Evolutionary conservation across 2,888 invertebrate species (phyloP), one percentile per base, ranked within the genome.

Genomic region (Pseudolycoriella hygida): DNA sequence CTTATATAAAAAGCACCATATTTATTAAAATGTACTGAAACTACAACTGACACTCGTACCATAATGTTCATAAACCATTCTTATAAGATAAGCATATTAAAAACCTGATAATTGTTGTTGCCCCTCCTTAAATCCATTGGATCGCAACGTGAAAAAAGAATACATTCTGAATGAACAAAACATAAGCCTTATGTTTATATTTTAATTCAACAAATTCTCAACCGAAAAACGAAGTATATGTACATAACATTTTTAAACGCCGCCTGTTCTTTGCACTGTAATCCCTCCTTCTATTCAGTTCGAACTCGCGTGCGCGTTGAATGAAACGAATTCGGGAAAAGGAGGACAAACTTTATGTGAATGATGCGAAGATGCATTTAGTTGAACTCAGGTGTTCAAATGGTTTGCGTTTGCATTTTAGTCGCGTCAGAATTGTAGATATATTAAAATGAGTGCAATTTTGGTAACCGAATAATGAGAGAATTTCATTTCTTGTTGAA

Each of bases 71-170:
- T 40, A 40, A 40, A 40, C 17, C 40, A 40, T 40, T 40, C 18
- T 40, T 40, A 40, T 19, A 40, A 40, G 40, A 40, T 19, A 40
- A 40, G 40, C 40, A 40, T 40, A 40, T 41, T 41, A 25, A 41
- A 41, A 41, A 41, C 41, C 25, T 18, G 41, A 41, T 41, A 20
- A 41, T 25, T 8, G 15, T 5, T 25, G 18, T 41, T 41, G 41
- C 41, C 41, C 41, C 41, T 41, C 41, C 41, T 25, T 8, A 15
- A 18, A 40, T 11, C 12, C 40, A 25, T 25, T 25, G 25, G 25
- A 25, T 25, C 25, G 25, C 8, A 25, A 8, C 25, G 25, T 6
- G 8, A 25, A 25, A 8, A 25, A 25, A 8, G 25, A 25, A 25
- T 8, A 25, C 25, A 25, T 25, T 25, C 25, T 25, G 25, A 25